Evolutionary conservation across 2,888 invertebrate genomes (phyloP).

Genomic region (Torymus texanus): DNA sequence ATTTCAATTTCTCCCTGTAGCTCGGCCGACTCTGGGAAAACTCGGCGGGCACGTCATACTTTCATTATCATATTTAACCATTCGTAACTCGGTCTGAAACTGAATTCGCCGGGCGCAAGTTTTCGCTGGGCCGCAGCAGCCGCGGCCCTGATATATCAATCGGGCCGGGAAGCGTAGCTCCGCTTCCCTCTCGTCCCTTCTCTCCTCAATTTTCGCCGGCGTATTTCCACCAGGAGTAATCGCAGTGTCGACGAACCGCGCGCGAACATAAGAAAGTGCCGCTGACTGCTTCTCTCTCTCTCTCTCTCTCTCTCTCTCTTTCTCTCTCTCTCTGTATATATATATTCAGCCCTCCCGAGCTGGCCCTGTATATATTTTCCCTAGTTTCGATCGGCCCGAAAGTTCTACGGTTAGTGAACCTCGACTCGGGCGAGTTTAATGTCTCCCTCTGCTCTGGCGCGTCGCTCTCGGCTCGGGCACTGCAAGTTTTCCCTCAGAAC

Average conservation of each 20-base stretch:
- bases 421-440: too few species aligned
- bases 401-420: too few species aligned
- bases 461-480: too few species aligned
- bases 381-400: too few species aligned
- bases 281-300: background rate
- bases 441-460: too few species aligned
- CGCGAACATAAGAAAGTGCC: constrained; percentile 21
- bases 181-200: background rate
- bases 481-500: too few species aligned
- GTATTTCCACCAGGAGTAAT: constrained; percentile 2
- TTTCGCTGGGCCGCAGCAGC: constrained; percentile 3
- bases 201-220: constrained; percentile 6
- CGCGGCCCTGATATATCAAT: constrained; percentile 25
- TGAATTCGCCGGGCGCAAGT: constrained; percentile 16
- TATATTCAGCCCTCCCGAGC: background rate
- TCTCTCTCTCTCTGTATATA: background rate
- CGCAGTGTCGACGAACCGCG: constrained; percentile 15
- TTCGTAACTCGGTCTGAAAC: constrained; percentile 16
- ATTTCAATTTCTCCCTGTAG: constrained; percentile 33
- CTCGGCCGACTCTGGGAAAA: background rate
- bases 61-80: constrained; percentile 36
- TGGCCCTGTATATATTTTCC: background rate
- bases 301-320: too few species aligned
- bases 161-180: background rate
- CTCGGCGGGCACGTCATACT: constrained; percentile 4